Evolutionary conservation across 2,113 vertebrate genomes (phyloP), one percentile per base, ranked within the genome.

Genomic region (Caranx ignobilis): DNA sequence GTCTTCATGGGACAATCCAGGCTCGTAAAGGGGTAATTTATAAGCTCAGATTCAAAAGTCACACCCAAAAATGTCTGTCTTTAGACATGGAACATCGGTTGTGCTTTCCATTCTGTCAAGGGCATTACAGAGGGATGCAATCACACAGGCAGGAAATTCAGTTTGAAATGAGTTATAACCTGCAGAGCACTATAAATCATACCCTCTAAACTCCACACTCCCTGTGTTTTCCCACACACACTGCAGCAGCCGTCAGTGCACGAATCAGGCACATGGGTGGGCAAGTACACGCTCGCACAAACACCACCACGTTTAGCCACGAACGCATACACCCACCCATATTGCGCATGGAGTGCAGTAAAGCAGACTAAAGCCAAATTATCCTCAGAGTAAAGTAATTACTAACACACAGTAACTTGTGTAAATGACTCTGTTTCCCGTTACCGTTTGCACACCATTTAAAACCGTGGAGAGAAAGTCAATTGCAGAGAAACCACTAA

Each of bases 41-140:
- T 87, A 77, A 82, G 82, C 71, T 45, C 55, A 47, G 88, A 88
- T 86, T 89, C 77, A 78, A 45, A 82, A 87, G 85, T 88, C 77
- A 73, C 77, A 85, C 67, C 77, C 85, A 69, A 86, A 89, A 85
- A 90, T 84, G 79, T 89, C 87, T 84, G 77, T 91, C 89, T 92
- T 93, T 84, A 89, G 89, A 91, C 91, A 88, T 71, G 84, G 89
- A 88, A 86, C 82, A 85, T 92, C 74, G 75, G 83, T 69, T 86
- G 88, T 93, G 91, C 89, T 90, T 92, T 88, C 88, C 84, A 88
- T 90, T 90, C 86, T 90, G 89, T 92, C 91, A 94, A 94, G 92
- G 92, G 78, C 90, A 93, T 90, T 91, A 91, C 39, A 31, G 86
- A 88, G 79, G 85, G 89, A 87, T 89, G 89, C 83, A 85, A 88